Percentiles rank a stretch among this genome's conserved stretches.
phyloP scores from a whole-genome alignment of 2,113 vertebrate genomes.

The Urocitellus parryii region DNA sequence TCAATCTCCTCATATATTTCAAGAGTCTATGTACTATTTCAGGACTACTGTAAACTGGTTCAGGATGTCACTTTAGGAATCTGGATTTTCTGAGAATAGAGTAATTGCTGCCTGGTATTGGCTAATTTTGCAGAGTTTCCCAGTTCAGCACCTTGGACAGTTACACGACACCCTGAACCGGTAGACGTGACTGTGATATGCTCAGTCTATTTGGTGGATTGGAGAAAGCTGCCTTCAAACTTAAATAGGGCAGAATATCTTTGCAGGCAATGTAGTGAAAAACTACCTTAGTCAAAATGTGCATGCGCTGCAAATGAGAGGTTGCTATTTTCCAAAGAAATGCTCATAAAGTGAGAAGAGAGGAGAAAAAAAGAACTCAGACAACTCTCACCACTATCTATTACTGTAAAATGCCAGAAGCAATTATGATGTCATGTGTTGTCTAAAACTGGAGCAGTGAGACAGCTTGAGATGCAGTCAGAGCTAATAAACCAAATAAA shows the following conservation, averaged over 20 bases:
- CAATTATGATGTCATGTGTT: slow-evolving; percentile 80
- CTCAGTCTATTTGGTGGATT: background rate
- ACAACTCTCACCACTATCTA: slow-evolving; percentile 67
- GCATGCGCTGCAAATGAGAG: slow-evolving; percentile 58
- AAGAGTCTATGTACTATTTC: background rate
- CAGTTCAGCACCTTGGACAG: slow-evolving; percentile 34
- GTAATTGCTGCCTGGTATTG: background rate
- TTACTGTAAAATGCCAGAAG: slow-evolving; percentile 80
- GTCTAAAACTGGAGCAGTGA: slow-evolving; percentile 76
- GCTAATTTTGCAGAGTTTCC: background rate
- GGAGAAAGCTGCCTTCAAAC: slow-evolving; percentile 49
- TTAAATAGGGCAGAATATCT: slow-evolving; percentile 69
- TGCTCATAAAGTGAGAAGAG: slow-evolving; percentile 5
- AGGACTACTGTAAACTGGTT: background rate
- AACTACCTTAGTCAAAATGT: slow-evolving; percentile 58
- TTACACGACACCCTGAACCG: rapidly evolving
- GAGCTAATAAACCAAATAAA: slow-evolving; percentile 80
- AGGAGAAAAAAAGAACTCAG: background rate
- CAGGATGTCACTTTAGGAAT: background rate
- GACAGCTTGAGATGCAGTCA: slow-evolving; percentile 73
- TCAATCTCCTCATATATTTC: slow-evolving; percentile 10
- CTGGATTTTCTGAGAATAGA: slow-evolving; percentile 39
- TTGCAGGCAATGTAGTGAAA: slow-evolving; percentile 51
- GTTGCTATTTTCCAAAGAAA: slow-evolving; percentile 70
- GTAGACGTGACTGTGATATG: background rate